Conservation (phyloP, 2,888 invertebrate species). For the Panzeria rudis region DNA sequence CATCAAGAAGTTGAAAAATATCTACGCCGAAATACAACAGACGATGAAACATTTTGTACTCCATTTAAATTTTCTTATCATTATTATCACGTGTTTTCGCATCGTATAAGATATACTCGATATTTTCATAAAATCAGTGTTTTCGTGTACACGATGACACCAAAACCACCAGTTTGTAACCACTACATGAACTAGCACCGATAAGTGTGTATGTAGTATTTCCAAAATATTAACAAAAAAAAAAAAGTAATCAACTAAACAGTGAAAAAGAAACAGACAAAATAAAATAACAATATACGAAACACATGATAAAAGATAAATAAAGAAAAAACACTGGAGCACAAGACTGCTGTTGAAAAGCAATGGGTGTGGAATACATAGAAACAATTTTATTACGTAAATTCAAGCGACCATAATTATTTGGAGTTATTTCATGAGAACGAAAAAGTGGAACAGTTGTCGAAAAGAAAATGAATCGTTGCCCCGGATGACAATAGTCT, state of each 20-base stretch:
- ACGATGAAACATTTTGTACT: conserved; percentile 11
- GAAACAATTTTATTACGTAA: conserved; percentile 11
- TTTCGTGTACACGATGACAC: not conserved
- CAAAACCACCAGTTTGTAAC: conserved; percentile 1
- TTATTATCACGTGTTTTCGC: conserved; percentile 28
- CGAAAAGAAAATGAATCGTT: conserved; percentile 29
- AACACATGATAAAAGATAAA: conserved; percentile 31
- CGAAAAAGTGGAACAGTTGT: conserved; percentile 50
- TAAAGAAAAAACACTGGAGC: conserved; percentile 34
- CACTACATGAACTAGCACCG: conserved; percentile 30
- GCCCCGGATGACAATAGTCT: not conserved
- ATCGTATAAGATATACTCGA: not conserved
- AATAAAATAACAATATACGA: not conserved
- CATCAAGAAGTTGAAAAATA: not conserved
- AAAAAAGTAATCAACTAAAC: conserved; percentile 18
- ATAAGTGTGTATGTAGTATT: not conserved
- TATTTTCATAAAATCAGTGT: not conserved
- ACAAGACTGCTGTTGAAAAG: conserved; percentile 21
- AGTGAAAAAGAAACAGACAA: not conserved
- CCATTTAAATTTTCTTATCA: conserved; percentile 21
- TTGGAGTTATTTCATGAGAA: conserved; percentile 6
- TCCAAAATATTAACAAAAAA: not conserved
- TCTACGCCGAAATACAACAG: not conserved
- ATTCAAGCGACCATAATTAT: conserved; percentile 1
- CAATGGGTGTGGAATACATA: conserved; percentile 28